Percentiles rank a stretch among this genome's conserved stretches.
Evolutionary conservation across 2,888 invertebrate species (phyloP).

Genomic region (Marasmarcha lunaedactyla): DNA sequence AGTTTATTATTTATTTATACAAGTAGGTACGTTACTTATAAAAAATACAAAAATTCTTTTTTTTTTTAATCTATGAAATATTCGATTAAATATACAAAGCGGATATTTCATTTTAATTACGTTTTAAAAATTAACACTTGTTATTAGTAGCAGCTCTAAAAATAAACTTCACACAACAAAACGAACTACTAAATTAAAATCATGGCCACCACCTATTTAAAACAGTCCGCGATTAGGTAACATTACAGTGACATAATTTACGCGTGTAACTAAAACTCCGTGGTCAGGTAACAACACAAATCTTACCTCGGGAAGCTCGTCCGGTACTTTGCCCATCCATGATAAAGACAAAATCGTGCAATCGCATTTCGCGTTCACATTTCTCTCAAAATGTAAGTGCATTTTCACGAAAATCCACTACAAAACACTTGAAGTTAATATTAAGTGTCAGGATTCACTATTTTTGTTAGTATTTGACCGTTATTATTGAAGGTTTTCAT

Average conservation of each 20-base stretch:
- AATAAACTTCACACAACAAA: no score
- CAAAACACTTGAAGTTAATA: conserved; percentile 26
- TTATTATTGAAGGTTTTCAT: conserved; percentile 14
- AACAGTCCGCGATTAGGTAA: no score
- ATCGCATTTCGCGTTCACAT: conserved; percentile 93
- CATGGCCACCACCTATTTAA: no score
- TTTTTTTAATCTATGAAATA: no score
- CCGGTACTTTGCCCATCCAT: conserved; percentile 99
- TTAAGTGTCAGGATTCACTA: conserved; percentile 15
- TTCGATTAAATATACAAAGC: no score
- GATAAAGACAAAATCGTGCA: conserved; percentile 94
- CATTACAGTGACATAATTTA: conserved; percentile 6
- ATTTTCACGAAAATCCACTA: conserved; percentile 59
- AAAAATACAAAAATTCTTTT: no score
- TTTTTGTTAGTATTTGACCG: neutral
- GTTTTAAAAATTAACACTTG: no score
- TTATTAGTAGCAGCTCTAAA: no score
- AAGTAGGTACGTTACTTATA: no score
- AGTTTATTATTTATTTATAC: no score
- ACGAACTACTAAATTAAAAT: no score
- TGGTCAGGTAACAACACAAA: conserved; percentile 7
- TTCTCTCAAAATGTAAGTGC: conserved; percentile 97
- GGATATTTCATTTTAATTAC: no score
- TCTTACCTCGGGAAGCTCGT: conserved; percentile 92
- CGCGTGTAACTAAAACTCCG: neutral